Conservation (phyloP, 2,113 vertebrate genomes). For the Lagopus muta region DNA sequence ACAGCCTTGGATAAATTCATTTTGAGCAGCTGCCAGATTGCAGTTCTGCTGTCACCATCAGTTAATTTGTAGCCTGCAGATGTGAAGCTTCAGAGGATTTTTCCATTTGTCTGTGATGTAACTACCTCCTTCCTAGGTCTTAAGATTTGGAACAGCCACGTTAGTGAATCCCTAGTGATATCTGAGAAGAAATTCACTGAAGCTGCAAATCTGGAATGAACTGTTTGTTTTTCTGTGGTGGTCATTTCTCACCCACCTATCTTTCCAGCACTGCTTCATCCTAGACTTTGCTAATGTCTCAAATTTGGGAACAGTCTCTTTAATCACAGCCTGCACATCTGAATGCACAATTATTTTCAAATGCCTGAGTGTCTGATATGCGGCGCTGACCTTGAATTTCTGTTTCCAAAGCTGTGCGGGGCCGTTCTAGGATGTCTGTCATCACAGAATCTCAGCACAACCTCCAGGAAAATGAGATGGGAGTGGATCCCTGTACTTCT, state of each 20-base stretch:
- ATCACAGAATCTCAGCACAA: constrained; percentile 59
- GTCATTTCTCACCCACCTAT: neutral
- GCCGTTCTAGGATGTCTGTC: constrained; percentile 73
- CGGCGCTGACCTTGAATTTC: neutral
- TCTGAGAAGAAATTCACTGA: neutral
- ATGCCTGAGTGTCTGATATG: neutral
- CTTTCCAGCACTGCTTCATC: neutral
- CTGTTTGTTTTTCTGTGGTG: neutral
- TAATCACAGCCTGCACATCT: neutral
- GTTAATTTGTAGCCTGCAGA: neutral
- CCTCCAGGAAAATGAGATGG: constrained; percentile 75
- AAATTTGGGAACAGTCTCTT: neutral
- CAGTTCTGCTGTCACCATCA: neutral
- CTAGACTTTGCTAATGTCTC: neutral
- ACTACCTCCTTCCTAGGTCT: neutral
- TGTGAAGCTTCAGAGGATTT: neutral
- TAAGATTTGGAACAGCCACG: neutral
- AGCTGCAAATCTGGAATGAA: neutral
- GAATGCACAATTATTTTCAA: neutral
- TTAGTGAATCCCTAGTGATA: neutral
- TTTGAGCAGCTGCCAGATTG: neutral
- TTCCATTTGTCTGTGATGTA: neutral
- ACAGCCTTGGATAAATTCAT: neutral
- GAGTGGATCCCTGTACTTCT: constrained; percentile 62
- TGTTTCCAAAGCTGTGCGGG: constrained; percentile 67